phyloP scores from a whole-genome alignment of 2,113 vertebrate genomes.

The Odocoileus hemionus region DNA sequence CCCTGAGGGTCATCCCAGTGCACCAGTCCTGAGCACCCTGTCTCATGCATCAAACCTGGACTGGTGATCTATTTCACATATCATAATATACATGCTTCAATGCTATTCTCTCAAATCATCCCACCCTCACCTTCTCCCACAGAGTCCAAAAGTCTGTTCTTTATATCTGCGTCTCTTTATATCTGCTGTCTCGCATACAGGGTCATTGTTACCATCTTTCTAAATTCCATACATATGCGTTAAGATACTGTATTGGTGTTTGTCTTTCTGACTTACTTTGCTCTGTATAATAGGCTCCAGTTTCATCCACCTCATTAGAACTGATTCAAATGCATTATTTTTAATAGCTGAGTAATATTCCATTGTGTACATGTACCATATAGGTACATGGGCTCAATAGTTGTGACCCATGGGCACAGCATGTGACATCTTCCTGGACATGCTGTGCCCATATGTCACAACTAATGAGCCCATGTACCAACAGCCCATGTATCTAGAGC shows the following conservation, averaged over 20 bases:
- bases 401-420: background rate
- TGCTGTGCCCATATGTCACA: fast-evolving
- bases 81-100: background rate
- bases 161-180: background rate
- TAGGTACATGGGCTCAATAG: background rate
- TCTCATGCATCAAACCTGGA: background rate
- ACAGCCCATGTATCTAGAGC: background rate
- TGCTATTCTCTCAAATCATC: background rate
- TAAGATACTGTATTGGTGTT: background rate
- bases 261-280: background rate
- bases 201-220: background rate
- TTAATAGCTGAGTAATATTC: background rate
- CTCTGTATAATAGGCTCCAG: background rate
- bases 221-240: background rate
- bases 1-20: background rate
- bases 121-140: background rate
- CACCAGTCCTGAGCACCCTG: background rate
- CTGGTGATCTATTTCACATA: background rate
- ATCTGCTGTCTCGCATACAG: background rate
- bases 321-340: background rate
- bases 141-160: background rate
- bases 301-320: background rate
- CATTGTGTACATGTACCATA: background rate
- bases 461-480: background rate
- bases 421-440: background rate